Evolutionary conservation across 2,113 vertebrate genomes (phyloP).

Genomic region (Eclectus roratus): DNA sequence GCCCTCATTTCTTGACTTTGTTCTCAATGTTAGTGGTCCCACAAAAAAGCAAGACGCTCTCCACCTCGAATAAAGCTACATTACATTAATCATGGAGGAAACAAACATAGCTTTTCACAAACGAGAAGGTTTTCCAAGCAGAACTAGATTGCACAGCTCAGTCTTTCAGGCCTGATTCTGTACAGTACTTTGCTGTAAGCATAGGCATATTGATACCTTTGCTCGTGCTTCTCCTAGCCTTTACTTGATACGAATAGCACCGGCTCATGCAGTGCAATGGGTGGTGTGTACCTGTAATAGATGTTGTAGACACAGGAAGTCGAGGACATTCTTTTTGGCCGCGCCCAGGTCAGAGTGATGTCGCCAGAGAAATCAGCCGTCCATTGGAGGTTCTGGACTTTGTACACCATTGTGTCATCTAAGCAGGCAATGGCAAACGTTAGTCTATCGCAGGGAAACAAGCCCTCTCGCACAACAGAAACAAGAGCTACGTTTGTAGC

Average conservation of each 20-base stretch:
- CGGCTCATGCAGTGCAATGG: accelerated
- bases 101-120: not conserved
- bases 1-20: not conserved
- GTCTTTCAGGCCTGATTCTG: not conserved
- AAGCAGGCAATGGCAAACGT: not conserved
- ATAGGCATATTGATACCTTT: accelerated
- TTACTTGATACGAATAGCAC: accelerated
- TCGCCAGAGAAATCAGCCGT: slow-evolving; percentile 84
- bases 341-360: slow-evolving; percentile 89
- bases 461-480: not conserved
- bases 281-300: slow-evolving; percentile 84
- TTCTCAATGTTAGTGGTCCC: not conserved
- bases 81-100: not conserved
- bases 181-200: accelerated
- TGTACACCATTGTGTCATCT: slow-evolving; percentile 88
- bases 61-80: not conserved
- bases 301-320: slow-evolving; percentile 88
- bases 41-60: not conserved
- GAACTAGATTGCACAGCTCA: not conserved
- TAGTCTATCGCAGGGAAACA: not conserved
- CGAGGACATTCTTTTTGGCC: slow-evolving; percentile 88
- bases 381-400: slow-evolving; percentile 97
- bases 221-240: not conserved
- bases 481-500: not conserved
- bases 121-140: not conserved